Conservation (phyloP, 1,140 invertebrate genomes). For the Tetramorium alpestre region DNA sequence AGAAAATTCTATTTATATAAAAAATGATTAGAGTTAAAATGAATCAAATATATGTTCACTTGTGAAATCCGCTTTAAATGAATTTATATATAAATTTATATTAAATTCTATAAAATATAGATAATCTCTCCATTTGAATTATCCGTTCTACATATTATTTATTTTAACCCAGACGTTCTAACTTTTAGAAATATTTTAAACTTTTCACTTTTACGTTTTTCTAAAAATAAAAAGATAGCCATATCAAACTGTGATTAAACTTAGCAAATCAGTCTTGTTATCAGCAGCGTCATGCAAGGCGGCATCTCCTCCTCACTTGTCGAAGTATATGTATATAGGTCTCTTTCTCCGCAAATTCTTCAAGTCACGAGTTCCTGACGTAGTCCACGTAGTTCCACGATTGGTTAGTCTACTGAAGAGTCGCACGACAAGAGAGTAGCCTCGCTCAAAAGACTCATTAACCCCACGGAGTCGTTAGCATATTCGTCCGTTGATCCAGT, state of each 20-base stretch:
- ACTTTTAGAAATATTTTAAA: neutral
- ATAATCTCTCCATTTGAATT: neutral
- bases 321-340: constrained; percentile 23
- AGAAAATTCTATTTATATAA: neutral
- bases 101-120: constrained; percentile 7
- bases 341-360: constrained; percentile 26
- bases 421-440: constrained; percentile 50
- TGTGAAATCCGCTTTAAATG: neutral
- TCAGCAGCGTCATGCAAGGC: neutral
- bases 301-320: neutral
- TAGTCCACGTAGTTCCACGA: constrained; percentile 53
- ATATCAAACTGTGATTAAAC: neutral
- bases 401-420: constrained; percentile 39
- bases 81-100: neutral
- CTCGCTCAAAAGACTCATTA: constrained; percentile 77
- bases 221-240: neutral
- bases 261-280: constrained; percentile 14
- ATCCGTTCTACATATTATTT: neutral
- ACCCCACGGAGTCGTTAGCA: constrained; percentile 75
- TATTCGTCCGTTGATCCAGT: constrained; percentile 74
- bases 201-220: neutral
- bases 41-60: neutral
- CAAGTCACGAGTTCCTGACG: constrained; percentile 41
- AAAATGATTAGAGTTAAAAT: neutral
- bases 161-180: neutral